Percentiles rank a stretch among this genome's conserved stretches.
Evolutionary conservation across 2,797 vertebrate species (phyloP).

Genomic region (Hybognathus amarus): DNA sequence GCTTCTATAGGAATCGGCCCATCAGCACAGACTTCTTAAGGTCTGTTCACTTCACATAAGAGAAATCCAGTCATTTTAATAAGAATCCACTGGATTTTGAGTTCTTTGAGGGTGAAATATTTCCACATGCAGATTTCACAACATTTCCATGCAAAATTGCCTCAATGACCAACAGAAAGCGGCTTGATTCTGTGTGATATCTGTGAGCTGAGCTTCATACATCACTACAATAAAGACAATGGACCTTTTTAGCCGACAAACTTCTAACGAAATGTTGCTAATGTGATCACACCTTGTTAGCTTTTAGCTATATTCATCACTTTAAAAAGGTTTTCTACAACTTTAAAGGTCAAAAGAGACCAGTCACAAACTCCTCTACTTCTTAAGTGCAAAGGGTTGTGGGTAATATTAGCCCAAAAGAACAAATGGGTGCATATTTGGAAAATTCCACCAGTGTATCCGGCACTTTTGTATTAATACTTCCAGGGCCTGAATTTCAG

Average conservation of each 20-base stretch:
- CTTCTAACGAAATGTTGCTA: neutral
- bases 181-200: neutral
- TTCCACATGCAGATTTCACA: neutral
- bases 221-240: too few species aligned
- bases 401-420: neutral
- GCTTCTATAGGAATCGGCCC: too few species aligned
- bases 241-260: neutral
- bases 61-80: neutral
- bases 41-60: neutral
- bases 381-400: neutral
- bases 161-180: neutral
- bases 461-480: neutral
- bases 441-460: neutral
- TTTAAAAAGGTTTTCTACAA: neutral
- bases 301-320: neutral
- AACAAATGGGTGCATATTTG: neutral
- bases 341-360: neutral
- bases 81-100: neutral
- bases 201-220: neutral
- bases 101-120: neutral
- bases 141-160: neutral
- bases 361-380: neutral
- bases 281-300: neutral
- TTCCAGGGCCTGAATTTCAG: neutral
- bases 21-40: neutral